These are phyloP conservation scores for Leptocoma aspasia DNA, from an alignment of 2,113 vertebrate genomes.

Conservation along the genomic window DNA sequence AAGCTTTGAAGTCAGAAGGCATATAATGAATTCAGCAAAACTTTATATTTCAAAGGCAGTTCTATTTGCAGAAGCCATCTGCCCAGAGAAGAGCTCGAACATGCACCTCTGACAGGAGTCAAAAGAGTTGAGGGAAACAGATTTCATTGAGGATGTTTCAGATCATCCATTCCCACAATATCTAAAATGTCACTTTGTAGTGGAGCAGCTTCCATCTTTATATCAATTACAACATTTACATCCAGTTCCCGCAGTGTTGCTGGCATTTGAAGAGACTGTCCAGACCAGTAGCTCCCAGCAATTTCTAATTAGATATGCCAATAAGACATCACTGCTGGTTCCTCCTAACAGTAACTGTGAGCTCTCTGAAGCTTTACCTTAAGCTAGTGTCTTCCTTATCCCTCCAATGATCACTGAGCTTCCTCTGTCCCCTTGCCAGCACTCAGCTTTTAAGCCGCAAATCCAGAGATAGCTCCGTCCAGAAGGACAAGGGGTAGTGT, in stretches of 20 bases:
- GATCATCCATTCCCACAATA: constrained; percentile 24
- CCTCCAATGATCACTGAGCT: background rate
- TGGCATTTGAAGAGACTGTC: constrained; percentile 33
- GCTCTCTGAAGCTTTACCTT: constrained; percentile 9
- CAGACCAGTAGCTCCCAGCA: constrained; percentile 33
- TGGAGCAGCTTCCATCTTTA: background rate
- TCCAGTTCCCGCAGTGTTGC: background rate
- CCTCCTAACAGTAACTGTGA: background rate
- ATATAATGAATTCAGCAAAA: constrained; percentile 52
- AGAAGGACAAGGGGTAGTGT: background rate
- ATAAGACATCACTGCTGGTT: background rate
- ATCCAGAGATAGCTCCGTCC: background rate
- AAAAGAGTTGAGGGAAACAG: constrained; percentile 39
- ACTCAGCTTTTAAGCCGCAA: background rate
- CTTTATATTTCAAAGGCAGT: constrained; percentile 54
- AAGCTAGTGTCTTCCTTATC: constrained; percentile 11
- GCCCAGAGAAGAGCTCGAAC: constrained; percentile 33
- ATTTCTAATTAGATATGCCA: constrained; percentile 52
- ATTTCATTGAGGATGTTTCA: background rate
- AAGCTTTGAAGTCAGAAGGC: constrained; percentile 61
- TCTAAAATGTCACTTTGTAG: constrained; percentile 43
- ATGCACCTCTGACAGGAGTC: constrained; percentile 41
- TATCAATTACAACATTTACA: constrained; percentile 42
- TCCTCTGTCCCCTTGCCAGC: background rate
- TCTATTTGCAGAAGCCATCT: constrained; percentile 64